These are phyloP conservation scores for Percina caprodes DNA, from an alignment of 2,113 vertebrate species.

Conservation along the genomic window DNA sequence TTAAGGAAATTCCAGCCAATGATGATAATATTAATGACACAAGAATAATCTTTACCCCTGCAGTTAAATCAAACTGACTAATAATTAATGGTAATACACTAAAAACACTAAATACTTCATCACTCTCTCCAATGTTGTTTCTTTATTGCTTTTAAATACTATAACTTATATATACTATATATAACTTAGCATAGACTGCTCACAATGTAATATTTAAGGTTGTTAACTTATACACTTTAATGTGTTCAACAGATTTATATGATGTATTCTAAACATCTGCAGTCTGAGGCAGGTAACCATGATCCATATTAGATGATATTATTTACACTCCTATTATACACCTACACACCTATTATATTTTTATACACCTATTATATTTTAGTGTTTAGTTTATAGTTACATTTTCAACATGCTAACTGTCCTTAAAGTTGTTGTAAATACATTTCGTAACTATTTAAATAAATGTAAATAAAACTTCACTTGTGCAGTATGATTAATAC, in stretches of 20 bases:
- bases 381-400: neutral
- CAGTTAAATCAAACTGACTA: neutral
- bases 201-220: neutral
- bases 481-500: slow-evolving; percentile 7
- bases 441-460: neutral
- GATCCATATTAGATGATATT: too few species aligned
- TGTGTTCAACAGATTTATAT: neutral
- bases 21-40: neutral
- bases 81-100: neutral
- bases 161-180: too few species aligned
- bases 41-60: neutral
- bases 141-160: too few species aligned
- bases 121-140: neutral
- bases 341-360: neutral
- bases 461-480: slow-evolving; percentile 10
- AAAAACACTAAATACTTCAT: neutral
- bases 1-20: neutral
- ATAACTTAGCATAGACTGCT: neutral
- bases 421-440: neutral
- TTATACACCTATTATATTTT: neutral
- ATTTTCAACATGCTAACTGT: neutral
- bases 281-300: neutral
- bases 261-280: too few species aligned
- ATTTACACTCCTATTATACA: neutral
- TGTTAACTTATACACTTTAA: neutral